Conservation (phyloP, 2,113 vertebrate genomes). For the Pardalotus punctatus region DNA sequence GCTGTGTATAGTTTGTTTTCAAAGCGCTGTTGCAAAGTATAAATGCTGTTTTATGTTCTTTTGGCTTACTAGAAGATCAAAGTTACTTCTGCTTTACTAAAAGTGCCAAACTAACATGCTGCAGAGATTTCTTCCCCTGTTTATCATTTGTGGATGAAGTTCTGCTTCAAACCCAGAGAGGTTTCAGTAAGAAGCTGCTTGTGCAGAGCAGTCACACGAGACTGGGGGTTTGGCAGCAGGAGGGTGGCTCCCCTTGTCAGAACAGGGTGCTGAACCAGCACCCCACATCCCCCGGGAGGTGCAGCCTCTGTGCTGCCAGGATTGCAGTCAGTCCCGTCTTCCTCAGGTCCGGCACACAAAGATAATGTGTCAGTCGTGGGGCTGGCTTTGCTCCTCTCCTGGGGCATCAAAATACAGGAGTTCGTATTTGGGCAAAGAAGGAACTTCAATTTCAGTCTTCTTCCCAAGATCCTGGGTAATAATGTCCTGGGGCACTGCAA, state of each 20-base stretch:
- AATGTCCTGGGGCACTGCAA: neutral
- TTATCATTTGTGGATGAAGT: neutral
- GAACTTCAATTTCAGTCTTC: neutral
- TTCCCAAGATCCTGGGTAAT: neutral
- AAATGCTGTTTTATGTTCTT: constrained; percentile 24
- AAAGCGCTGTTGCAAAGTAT: constrained; percentile 31
- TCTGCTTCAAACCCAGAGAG: neutral
- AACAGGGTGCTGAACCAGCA: neutral
- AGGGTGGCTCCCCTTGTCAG: neutral
- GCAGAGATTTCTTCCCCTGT: neutral
- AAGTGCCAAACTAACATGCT: neutral
- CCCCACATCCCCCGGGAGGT: neutral
- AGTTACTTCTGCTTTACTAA: constrained; percentile 59
- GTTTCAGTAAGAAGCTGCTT: neutral
- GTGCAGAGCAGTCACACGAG: neutral
- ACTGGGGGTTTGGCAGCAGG: neutral
- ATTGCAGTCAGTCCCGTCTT: neutral
- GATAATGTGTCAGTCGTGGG: neutral
- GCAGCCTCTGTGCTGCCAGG: neutral
- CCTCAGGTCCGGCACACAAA: neutral
- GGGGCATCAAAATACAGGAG: neutral
- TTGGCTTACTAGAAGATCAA: neutral
- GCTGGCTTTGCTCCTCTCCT: neutral
- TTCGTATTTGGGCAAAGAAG: neutral
- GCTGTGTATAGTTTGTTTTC: constrained; percentile 35